Percentiles rank a stretch among this genome's conserved stretches.
Conservation (phyloP, 2,113 vertebrate species). For the Nycticebus coucang region DNA sequence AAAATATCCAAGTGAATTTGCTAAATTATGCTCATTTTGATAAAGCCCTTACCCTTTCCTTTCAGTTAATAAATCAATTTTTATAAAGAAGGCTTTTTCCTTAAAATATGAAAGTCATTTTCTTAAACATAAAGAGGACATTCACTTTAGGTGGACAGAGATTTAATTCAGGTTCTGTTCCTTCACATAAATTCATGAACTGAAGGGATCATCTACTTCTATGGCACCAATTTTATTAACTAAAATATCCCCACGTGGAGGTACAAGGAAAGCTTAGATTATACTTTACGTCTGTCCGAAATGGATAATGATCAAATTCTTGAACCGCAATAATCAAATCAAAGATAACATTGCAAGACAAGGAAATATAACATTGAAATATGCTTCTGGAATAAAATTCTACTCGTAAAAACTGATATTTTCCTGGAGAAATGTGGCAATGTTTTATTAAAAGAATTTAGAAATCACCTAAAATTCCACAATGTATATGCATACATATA, state of each 20-base stretch:
- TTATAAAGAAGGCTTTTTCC: conserved; percentile 25
- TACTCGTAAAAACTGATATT: neutral
- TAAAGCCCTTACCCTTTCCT: conserved; percentile 54
- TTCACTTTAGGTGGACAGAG: conserved; percentile 50
- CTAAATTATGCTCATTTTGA: conserved; percentile 41
- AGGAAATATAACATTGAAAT: neutral
- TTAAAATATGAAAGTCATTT: conserved; percentile 68
- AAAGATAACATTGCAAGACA: neutral
- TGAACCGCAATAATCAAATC: conserved; percentile 15
- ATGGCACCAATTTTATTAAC: conserved; percentile 30
- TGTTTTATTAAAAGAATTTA: conserved; percentile 63
- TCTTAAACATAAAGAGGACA: conserved; percentile 51
- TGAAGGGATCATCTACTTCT: neutral
- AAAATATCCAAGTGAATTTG: conserved; percentile 17
- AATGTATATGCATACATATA: conserved; percentile 60
- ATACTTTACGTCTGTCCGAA: conserved; percentile 25
- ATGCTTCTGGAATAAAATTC: neutral
- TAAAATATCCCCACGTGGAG: conserved; percentile 37
- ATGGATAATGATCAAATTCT: conserved; percentile 17
- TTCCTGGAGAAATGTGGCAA: neutral
- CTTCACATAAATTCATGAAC: conserved; percentile 20
- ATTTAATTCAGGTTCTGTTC: conserved; percentile 60
- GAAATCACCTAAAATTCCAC: conserved; percentile 62
- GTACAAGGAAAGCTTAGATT: neutral
- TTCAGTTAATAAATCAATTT: conserved; percentile 62